Percentiles rank a stretch among this genome's conserved stretches.
These are phyloP conservation scores for Dorcus parallelipipedus DNA, from an alignment of 2,888 invertebrate genomes.

Conservation along the genomic window DNA sequence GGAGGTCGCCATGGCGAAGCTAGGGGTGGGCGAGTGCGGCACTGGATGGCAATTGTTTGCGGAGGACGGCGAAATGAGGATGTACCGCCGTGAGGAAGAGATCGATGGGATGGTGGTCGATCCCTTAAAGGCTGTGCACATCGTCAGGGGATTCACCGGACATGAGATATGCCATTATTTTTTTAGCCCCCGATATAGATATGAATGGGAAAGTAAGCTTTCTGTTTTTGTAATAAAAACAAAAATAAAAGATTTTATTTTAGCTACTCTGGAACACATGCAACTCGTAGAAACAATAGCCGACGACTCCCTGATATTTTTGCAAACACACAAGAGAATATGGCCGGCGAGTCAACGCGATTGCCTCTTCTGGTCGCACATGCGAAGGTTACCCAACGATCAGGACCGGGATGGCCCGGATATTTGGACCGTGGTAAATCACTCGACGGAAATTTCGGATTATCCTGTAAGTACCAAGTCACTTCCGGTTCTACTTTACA, in stretches of 20 bases:
- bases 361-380: conserved; percentile 98
- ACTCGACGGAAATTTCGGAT: conserved; percentile 82
- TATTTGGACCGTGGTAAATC: conserved; percentile 96
- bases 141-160: conserved; percentile 95
- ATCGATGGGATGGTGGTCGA: conserved; percentile 96
- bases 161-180: conserved; percentile 98
- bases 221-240: neutral
- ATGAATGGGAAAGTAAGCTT: conserved; percentile 92
- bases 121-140: conserved; percentile 96
- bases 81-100: conserved; percentile 94
- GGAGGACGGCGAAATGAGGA: conserved; percentile 98
- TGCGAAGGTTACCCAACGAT: conserved; percentile 64
- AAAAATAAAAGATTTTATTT: neutral
- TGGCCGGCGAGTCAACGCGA: conserved; percentile 99
- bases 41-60: conserved; percentile 97
- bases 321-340: conserved; percentile 96
- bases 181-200: conserved; percentile 91
- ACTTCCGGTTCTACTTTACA: too few species aligned
- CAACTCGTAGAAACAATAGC: conserved; percentile 86
- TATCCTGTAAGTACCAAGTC: conserved; percentile 67
- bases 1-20: conserved; percentile 84
- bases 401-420: conserved; percentile 70
- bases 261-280: conserved; percentile 90
- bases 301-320: conserved; percentile 86
- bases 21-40: conserved; percentile 64